Evolutionary conservation across 2,888 invertebrate genomes (phyloP).

Genomic region (Lasioglossum leucozonium): DNA sequence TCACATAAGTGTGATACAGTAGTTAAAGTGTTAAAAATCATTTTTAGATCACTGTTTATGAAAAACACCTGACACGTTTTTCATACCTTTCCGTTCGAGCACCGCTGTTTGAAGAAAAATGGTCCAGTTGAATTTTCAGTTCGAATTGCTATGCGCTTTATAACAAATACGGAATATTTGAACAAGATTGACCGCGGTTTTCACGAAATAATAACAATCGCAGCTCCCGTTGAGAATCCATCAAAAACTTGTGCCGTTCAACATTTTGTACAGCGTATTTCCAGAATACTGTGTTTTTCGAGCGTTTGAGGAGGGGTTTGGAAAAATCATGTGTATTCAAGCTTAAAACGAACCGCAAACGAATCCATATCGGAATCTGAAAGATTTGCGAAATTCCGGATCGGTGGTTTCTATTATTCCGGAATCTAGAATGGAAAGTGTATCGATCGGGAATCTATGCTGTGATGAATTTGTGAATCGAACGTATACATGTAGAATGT

Average conservation of each 20-base stretch:
- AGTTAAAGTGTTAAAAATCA: background rate
- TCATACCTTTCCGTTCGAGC: background rate
- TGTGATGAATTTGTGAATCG: background rate
- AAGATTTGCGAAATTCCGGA: background rate
- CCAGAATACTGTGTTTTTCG: background rate
- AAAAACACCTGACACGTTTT: background rate
- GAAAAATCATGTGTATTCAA: background rate
- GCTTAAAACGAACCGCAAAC: background rate
- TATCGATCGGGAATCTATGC: background rate
- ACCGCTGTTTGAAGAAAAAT: background rate
- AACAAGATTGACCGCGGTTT: background rate
- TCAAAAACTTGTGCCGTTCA: background rate
- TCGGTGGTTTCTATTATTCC: background rate
- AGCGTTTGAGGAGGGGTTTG: background rate
- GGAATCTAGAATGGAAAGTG: background rate
- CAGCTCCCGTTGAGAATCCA: background rate
- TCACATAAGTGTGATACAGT: too few species aligned
- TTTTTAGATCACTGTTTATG: background rate
- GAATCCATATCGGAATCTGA: background rate
- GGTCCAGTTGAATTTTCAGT: background rate
- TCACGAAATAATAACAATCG: background rate
- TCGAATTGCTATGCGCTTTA: background rate
- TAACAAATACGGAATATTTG: background rate
- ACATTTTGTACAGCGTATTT: background rate
- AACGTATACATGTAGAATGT: background rate